A percentile compares a stretch with the other conserved stretches of the same genome.
Conservation (phyloP, 1,140 invertebrate species). For the Brachionus calyciflorus region DNA sequence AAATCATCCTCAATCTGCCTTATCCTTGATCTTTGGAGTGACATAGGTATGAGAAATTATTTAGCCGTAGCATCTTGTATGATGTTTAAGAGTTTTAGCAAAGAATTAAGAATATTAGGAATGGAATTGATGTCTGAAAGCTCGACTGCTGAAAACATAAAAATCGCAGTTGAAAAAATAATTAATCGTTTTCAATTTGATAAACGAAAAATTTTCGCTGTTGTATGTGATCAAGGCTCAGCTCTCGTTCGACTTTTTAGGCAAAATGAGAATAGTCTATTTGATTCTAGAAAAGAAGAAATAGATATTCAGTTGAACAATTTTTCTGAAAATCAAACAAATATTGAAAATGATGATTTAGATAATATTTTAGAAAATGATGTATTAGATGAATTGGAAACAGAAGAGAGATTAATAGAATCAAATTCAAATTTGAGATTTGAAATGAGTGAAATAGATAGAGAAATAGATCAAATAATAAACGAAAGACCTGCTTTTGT, state of each 20-base stretch:
- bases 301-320: background rate
- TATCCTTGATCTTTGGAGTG: no score
- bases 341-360: background rate
- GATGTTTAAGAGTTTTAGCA: background rate
- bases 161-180: no score
- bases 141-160: no score
- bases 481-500: no score
- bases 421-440: background rate
- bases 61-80: background rate
- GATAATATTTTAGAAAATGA: background rate
- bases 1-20: background rate
- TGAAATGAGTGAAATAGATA: background rate
- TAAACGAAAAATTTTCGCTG: background rate
- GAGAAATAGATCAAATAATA: no score
- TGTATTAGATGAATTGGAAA: background rate
- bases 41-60: background rate
- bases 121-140: no score
- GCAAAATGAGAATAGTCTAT: constrained; percentile 1
- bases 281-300: background rate
- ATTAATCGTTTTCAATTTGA: background rate
- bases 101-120: constrained; percentile 7
- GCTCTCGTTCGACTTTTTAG: background rate
- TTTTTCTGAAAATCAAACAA: background rate
- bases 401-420: background rate
- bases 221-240: background rate